Evolutionary conservation across 92 coral and sea anemone genomes (phyloP), one percentile per base, ranked within the genome.

Genomic region (Parazoanthus swiftii): DNA sequence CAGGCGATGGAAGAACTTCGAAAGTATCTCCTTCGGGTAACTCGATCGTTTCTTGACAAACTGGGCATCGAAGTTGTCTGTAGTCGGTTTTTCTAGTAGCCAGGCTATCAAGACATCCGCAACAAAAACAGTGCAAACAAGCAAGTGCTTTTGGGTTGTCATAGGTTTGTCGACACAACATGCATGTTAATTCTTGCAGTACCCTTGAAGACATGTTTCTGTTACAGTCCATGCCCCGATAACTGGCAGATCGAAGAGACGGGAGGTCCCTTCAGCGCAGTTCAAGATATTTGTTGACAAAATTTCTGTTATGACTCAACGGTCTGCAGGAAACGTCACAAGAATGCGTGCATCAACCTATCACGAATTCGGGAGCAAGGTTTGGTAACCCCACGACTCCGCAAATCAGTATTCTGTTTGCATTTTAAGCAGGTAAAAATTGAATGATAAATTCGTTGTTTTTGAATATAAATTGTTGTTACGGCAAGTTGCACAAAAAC

Each of bases 31-130:
- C 87, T 71, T 84, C 78, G 5, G 87, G 87, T 84, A 84, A 48
- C 21, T 84, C 87, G 25, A 84, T 84, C 38, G 43, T 72, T 46
- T 84, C 87, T 84, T 84, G 87, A 46, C 87, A 84, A 84, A 84
- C 79, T 48, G 87, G 87, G 68, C 87, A 84, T 33, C 87, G 77
- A 46, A 84, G 87, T 42, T 71, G 87, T 84, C 87, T 84, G 87
- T 84, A 84, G 87, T 84, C 79, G 66, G 87, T 84, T 84, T 84
- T 84, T 23, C 87, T 84, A 18, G 87, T 84, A 33, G 87, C 87
- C 79, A 84, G 29, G 77, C 87, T 84, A 72, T 84, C 87, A 15
- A 84, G 87, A 29, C 87, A 84, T 20, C 87, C 87, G 63, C 87
- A 84, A 84, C 87, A 84, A 38, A 84, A 84, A 71, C 87, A 70